Conservation (phyloP, 2,113 vertebrate species). For the Mormyrus iriodes region DNA sequence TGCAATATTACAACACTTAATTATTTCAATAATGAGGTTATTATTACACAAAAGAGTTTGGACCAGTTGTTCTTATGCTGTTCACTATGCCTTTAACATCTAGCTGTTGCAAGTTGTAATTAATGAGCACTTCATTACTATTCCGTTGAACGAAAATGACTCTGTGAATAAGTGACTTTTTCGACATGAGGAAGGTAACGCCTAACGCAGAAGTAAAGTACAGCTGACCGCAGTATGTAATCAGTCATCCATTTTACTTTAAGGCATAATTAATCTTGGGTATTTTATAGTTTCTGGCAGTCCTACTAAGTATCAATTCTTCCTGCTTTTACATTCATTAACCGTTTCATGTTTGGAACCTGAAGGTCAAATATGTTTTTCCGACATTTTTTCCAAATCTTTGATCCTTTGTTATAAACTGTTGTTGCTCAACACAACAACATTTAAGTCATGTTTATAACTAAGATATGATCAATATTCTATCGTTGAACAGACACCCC, state of each 20-base stretch:
- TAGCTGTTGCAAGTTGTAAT: background rate
- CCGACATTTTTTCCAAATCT: background rate
- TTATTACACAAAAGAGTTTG: background rate
- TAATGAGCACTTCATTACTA: background rate
- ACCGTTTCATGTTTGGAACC: slow-evolving; percentile 23
- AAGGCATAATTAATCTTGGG: background rate
- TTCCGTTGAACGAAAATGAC: background rate
- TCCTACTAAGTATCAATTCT: slow-evolving; percentile 6
- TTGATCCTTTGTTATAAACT: background rate
- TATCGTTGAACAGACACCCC: background rate
- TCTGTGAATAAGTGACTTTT: background rate
- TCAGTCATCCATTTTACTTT: slow-evolving; percentile 13
- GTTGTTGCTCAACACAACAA: background rate
- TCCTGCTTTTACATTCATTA: slow-evolving; percentile 7
- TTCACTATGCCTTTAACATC: background rate
- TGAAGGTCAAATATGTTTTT: slow-evolving; percentile 1
- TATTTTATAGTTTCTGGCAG: slow-evolving; percentile 6
- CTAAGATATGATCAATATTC: background rate
- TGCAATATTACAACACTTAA: background rate
- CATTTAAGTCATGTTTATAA: background rate
- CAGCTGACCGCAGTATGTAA: too few relatives aligned
- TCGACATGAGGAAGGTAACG: background rate
- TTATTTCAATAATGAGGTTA: background rate
- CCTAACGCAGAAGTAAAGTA: background rate
- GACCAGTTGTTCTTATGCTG: background rate